Evolutionary conservation across 2,888 invertebrate genomes (phyloP), one percentile per base, ranked within the genome.

Genomic region (Aphodius granarius): DNA sequence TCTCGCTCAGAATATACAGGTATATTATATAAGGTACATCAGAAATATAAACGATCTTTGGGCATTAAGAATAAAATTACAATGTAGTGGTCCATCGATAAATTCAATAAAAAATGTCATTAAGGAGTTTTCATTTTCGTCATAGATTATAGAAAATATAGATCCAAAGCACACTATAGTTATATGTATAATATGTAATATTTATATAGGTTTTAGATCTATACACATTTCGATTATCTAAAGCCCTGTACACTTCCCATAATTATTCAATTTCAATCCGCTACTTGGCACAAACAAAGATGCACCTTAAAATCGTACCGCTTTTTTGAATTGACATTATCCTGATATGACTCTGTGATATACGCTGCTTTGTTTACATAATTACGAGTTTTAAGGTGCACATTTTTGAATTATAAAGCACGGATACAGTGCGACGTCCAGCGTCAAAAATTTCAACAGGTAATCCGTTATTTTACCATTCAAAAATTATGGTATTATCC

Each of bases 21-120:
- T 43, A 43, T 43, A 43, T 43, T 43, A 43, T 43, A 43, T 43
- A 43, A 43, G 43, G 43, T 72, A 71, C 71, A 70, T 62, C 63
- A 23, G 20, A 23, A 65, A 21, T 72, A 75, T 43, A 75, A 21
- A 74, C 63, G 70, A 70, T 74, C 70, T 71, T 74, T 74, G 73
- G 68, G 77, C 77, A 77, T 77, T 43, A 72, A 77, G 77, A 76
- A 73, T 73, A 71, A 20, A 72, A 43, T 43, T 43, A 43, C 43
- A 43, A 43, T 43, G 13, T 43, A 43, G 43, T 43, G 77, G 77
- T 77, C 77, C 77, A 70, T 77, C 43, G 13, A 43, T 43, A 43
- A 43, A 43, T 43, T 43, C 43, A 43, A 43, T 43, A 43, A 43
- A 43, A 43, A 43, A 43, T n/a, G 43, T 43, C 43, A 43, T 43